Conservation (phyloP, 2,888 invertebrate species). For the Clistopyga incitator region DNA sequence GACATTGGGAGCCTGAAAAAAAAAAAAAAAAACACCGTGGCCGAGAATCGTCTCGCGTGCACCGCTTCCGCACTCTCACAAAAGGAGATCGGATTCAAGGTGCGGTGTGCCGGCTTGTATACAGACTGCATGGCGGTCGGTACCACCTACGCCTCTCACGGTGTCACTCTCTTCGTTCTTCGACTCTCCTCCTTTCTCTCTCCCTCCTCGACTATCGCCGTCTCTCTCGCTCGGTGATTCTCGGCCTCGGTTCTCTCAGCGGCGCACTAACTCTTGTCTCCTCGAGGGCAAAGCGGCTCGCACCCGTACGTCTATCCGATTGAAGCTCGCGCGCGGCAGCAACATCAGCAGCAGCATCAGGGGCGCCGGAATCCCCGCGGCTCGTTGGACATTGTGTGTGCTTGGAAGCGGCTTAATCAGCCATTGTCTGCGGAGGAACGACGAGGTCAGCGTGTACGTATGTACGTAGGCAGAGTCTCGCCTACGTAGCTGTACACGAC, state of each 20-base stretch:
- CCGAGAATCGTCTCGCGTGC: not conserved
- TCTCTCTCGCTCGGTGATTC: not conserved
- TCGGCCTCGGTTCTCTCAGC: conserved; percentile 18
- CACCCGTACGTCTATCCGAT: conserved; percentile 74
- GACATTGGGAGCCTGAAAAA: not conserved
- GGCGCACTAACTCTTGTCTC: conserved; percentile 50
- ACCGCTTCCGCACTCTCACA: conserved; percentile 41
- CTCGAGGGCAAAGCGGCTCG: conserved; percentile 55
- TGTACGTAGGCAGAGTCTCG: conserved; percentile 41
- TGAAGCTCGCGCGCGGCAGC: conserved; percentile 73
- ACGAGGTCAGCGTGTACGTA: conserved; percentile 61
- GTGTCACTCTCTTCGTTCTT: conserved; percentile 26
- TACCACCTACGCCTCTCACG: conserved; percentile 36
- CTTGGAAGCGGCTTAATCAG: conserved; percentile 81
- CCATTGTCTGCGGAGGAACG: conserved; percentile 74
- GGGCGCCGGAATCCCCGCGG: conserved; percentile 56
- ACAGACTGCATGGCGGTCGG: conserved; percentile 70
- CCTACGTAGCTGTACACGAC: conserved; percentile 31
- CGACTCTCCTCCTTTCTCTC: conserved; percentile 24
- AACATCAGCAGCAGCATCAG: conserved; percentile 59
- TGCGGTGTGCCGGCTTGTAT: conserved; percentile 55
- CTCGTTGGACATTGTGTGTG: conserved; percentile 76
- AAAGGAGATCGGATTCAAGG: conserved; percentile 69
- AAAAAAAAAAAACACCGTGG: not conserved
- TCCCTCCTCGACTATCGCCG: not conserved